Conservation (phyloP, 2,113 vertebrate genomes). For the Hiodon tergisus region DNA sequence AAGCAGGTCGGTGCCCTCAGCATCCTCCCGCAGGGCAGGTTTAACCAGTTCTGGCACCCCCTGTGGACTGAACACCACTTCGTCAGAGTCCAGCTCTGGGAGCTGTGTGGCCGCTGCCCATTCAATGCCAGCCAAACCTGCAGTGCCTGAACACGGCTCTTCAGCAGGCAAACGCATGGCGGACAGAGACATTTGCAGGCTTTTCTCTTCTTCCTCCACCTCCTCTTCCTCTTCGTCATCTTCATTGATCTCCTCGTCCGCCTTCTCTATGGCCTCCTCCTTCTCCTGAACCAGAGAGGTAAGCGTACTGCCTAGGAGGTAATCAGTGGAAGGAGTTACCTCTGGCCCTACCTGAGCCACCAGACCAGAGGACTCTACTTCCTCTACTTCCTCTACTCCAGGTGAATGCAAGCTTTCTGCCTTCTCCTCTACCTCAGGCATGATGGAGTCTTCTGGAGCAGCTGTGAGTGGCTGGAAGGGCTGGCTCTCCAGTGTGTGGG, state of each 20-base stretch:
- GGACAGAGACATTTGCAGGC: neutral
- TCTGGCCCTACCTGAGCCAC: too few species aligned
- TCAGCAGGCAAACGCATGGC: neutral
- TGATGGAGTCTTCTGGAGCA: neutral
- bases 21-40: slow-evolving; percentile 3
- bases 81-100: slow-evolving; percentile 14
- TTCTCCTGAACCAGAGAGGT: neutral
- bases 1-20: neutral
- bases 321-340: too few species aligned
- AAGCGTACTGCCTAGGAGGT: neutral
- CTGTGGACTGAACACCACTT: slow-evolving; percentile 7
- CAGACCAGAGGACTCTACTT: neutral
- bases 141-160: neutral
- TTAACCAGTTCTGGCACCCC: slow-evolving; percentile 1
- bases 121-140: neutral
- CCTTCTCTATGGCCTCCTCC: slow-evolving; percentile 10
- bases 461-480: too few species aligned
- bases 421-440: slow-evolving; percentile 12
- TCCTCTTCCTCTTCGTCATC: slow-evolving; percentile 3
- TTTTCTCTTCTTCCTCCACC: neutral
- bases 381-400: slow-evolving; percentile 8
- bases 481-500: neutral
- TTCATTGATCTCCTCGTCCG: slow-evolving; percentile 1
- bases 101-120: neutral
- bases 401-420: neutral